Evolutionary conservation across 2,888 invertebrate genomes (phyloP), one percentile per base, ranked within the genome.

Genomic region (Megalurothrips usitatus): DNA sequence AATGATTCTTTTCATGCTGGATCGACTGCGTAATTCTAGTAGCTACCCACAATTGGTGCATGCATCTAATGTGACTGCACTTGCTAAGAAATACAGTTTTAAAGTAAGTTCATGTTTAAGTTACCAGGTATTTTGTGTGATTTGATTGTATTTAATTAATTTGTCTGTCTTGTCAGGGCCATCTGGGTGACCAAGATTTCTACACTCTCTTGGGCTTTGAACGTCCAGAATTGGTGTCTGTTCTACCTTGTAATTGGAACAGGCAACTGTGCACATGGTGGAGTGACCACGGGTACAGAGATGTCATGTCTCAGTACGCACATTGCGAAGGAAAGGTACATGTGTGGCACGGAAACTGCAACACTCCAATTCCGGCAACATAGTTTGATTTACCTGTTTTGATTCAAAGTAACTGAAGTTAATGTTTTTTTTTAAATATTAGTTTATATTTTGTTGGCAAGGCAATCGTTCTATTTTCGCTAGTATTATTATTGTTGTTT

Each of bases 251-350:
- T 85, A 90, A 91, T 8, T 95, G 94, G 92, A 95, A 95, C 86
- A 88, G 94, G 80, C 95, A 95, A 86, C 87, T 95, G 81, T 95
- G 95, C 86, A 91, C 91, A 0, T 95, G 94, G 94, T 95, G 94
- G 94, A 89, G 90, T 84, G 91, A 92, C 83, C 92, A 93, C 84
- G 94, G 94, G 0, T 94, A 94, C 84, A 89, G 89, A 52, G 91
- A 92, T 84, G 90, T 94, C 68, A 95, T 94, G 86, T 90, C 92
- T 83, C 87, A 90, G 83, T 95, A 94, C 87, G 92, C 91, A 83
- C 89, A 89, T 80, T 95, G 95, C 85, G 88, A 90, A 81, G 91
- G 91, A 78, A 88, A 90, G 82, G 89, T 91, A 26, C 91, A 92
- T 85, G 87, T 94, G 79, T 92, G 93, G 87, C 94, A 94, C 86